Evolutionary conservation across 2,888 invertebrate genomes (phyloP), one percentile per base, ranked within the genome.

Genomic region (Papilio gigon): DNA sequence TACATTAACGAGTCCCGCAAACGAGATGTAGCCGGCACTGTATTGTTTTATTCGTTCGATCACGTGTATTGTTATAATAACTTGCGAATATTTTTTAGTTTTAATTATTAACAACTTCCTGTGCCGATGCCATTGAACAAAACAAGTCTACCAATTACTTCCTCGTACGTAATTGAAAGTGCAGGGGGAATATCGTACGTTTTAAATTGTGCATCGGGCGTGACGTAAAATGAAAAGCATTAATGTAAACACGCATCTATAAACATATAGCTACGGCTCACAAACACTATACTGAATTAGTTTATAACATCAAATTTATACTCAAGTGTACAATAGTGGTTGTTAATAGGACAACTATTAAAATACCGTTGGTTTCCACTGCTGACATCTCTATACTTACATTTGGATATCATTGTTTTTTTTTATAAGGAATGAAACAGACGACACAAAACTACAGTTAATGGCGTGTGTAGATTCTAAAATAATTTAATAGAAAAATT

Each of bases 1-100:
- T 78, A 81, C 77, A 81, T 83, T 84, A 75, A 80, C 78, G 76
- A 61, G 69, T 72, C 61, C 5, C 61, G 64, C 50, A 61, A 44
- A 62, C 61, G 61, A 62, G 53, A 61, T 61, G 44, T 47, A 47
- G 17, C 12, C 59, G 17, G 17, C 12, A 25, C 20, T n/a, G 44
- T 47, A 68, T 68, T 64, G 47, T 64, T 40, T 27, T 59, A 59
- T 63, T 17, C 30, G 14, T 4, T 59, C 27, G 64, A 68, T 68
- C 64, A 50, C 30, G 35, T 58, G 58, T 25, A 37, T 14, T 42
- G 30, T 60, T 68, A 65, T 50, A 40, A 64, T 63, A 64, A 30
- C 40, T 37, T 56, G 53, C 33, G 27, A 44, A 56, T 63, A 44
- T 58, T 63, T 58, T 42, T 17, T 17, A 12, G 22, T 63, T 58